Conservation (phyloP, 2,888 invertebrate genomes). For the Megamerina dolium region DNA sequence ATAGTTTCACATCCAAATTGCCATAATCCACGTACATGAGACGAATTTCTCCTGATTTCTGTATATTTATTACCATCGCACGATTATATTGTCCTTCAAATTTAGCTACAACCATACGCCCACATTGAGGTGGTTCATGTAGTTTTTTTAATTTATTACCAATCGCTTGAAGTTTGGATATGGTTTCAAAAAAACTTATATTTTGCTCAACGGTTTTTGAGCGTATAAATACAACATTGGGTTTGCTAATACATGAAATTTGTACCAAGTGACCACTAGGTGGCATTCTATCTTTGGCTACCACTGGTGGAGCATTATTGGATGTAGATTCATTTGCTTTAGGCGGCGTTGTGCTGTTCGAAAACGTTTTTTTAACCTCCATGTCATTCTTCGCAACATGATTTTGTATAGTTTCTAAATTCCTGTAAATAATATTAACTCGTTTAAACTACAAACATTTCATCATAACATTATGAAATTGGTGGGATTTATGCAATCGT, state of each 20-base stretch:
- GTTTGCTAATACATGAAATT: constrained; percentile 39
- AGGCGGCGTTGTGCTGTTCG: too few relatives aligned
- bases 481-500: too few relatives aligned
- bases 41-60: constrained; percentile 29
- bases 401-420: too few relatives aligned
- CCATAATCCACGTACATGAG: constrained; percentile 42
- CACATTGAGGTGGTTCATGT: constrained; percentile 28
- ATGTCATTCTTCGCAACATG: constrained; percentile 11
- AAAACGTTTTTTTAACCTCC: too few relatives aligned
- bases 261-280: constrained; percentile 28
- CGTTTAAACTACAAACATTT: too few relatives aligned
- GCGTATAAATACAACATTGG: constrained; percentile 41
- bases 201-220: constrained; percentile 29
- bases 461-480: too few relatives aligned
- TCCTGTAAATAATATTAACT: too few relatives aligned
- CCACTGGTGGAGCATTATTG: too few relatives aligned
- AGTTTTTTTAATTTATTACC: constrained; percentile 26
- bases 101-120: constrained; percentile 36
- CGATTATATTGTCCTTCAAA: constrained; percentile 31
- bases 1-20: constrained; percentile 32
- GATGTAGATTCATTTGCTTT: too few relatives aligned
- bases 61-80: constrained; percentile 35
- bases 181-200: constrained; percentile 29
- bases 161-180: constrained; percentile 24
- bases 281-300: constrained; percentile 21